Conservation (phyloP, 2,113 vertebrate species). For the Rhabdomys dilectus region DNA sequence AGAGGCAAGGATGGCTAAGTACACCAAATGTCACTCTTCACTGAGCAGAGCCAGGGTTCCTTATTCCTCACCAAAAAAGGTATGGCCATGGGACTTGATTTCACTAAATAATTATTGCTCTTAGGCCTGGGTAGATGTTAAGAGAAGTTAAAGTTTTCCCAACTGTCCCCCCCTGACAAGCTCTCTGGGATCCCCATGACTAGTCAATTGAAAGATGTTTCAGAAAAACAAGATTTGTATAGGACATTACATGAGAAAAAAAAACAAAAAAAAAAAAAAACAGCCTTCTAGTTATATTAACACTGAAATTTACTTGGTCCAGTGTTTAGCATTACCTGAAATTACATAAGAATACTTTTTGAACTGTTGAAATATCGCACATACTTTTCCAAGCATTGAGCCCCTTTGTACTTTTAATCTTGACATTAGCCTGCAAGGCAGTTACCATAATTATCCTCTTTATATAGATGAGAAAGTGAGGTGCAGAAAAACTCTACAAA, state of each 20-base stretch:
- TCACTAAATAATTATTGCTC: not conserved
- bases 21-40: not conserved
- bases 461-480: not conserved
- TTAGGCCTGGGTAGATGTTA: not conserved
- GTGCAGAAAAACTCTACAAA: not conserved
- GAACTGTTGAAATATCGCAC: not conserved
- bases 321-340: not conserved
- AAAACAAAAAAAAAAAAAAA: not conserved
- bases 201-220: not conserved
- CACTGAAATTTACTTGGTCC: not conserved
- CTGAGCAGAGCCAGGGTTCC: not conserved
- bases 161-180: not conserved
- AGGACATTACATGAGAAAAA: not conserved
- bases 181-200: not conserved
- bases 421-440: not conserved
- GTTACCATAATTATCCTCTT: not conserved
- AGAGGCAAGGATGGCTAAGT: not conserved
- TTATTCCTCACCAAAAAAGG: not conserved
- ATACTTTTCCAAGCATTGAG: not conserved
- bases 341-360: not conserved
- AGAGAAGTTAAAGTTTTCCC: not conserved
- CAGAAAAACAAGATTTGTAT: not conserved
- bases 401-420: not conserved
- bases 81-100: not conserved
- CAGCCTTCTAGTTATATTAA: not conserved